Evolutionary conservation across 2,113 vertebrate species (phyloP), one percentile per base, ranked within the genome.

Genomic region (Seriola quinqueradiata): DNA sequence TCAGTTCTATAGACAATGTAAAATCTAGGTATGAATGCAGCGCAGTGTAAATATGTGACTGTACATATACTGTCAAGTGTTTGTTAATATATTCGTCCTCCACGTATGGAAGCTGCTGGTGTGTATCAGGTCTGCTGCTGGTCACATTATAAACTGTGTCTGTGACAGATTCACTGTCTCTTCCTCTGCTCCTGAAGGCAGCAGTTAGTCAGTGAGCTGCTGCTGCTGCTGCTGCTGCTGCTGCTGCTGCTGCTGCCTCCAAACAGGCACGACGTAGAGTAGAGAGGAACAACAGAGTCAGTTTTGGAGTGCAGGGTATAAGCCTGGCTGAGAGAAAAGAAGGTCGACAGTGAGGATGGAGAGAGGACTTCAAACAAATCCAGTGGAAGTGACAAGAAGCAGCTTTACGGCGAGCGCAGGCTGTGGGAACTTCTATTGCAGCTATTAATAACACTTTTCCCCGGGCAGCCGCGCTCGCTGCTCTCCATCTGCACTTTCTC

Each of bases 371-470:
- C 96, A 97, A 97, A 97, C 94, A 96, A 96, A 97, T 96, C 92
- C 95, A 95, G 95, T 94, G 92, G 93, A 94, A 97, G 94, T 94
- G 95, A 95, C 34, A 50, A 89, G 75, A 94, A 93, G 95, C 89
- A 86, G 93, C 95, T 95, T 95, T 86, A 87, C 93, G 91, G 94
- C 94, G 95, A 95, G 95, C 76, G 19, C 71, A 54, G 88, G 57
- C 79, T 96, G 95, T 81, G 95, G 94, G 93, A 97, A 97, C 96
- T 96, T 81, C 59, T 96, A 96, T 96, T 96, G 78, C 79, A 97
- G 97, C 96, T 98, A 97, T 97, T 98, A 97, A 97, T 97, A 97
- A 96, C 95, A 96, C 95, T 95, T 97, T 96, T 97, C 97, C 97
- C 95, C 94, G 92, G 97, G 97, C 97, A 90, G 95, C 93, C 94